Base-by-base conservation (phyloP, 2,888 invertebrate genomes). In the Flexamia atlantica region DNA sequence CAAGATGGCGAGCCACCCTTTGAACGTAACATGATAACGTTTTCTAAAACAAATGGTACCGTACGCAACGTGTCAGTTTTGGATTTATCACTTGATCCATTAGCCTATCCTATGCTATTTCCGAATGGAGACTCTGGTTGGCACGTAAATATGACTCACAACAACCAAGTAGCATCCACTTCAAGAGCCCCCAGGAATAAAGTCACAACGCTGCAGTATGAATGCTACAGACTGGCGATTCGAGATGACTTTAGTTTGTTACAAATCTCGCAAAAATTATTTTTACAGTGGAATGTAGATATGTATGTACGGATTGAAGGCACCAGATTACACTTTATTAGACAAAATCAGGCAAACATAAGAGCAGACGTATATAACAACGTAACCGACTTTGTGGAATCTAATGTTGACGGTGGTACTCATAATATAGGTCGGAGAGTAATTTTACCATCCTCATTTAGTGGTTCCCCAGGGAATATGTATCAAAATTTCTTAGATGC, bases 241-340 rank as follows among this genome's bases (percentile, higher is more conserved):
- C 72, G 40, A 32, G 40, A 72, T 72, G 40, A 36, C 12, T 79
- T 79, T 30, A 79, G 50, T 28, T 17, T 25, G 2, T 46, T 79
- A 30, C 79, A 79, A 25, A 79, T 5, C 23, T 79, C 79, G 12
- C 25, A 46, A 23, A 79, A 79, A 50, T 36, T 50, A 23, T 79
- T 79, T 50, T 50, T 79, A 25, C 79, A 79, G 30, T 79, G 20
- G 46, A 30, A 50, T 25, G 79, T 79, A 9, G 79, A 79, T 25
- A 50, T 50, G 46, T 79, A 50, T 50, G 79, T 79, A 20, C 30
- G 50, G 9, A 50, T 79, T 17, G 79, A 79, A 79, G 79, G 42
- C 5, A 79, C 79, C 23, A n/a, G 79, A 46, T 46, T 79, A 50
- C 25, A 79, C 2, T 79, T 46, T 79, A 79, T 79, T 79, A 20